A percentile compares a stretch with the other conserved stretches of the same genome.
Evolutionary conservation across 64 coral and sea anemone genomes (phyloP).

Genomic region (Stylophora pistillata): DNA sequence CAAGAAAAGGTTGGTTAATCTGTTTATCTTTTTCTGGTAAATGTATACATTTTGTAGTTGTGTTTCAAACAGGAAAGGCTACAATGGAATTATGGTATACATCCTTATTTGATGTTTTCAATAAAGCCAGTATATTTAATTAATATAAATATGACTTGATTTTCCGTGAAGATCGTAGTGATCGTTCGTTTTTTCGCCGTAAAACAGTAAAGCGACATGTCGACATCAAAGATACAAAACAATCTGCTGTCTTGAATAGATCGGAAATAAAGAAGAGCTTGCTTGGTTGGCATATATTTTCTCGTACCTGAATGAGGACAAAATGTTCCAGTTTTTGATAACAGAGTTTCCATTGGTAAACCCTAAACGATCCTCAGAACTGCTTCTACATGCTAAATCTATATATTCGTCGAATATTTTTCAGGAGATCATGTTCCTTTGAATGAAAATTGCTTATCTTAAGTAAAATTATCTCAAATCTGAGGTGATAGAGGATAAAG

Average conservation of each 20-base stretch:
- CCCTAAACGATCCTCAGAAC: not conserved
- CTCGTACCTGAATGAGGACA: no score
- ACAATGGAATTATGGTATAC: not conserved
- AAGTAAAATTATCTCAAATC: not conserved
- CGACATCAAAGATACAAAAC: no score
- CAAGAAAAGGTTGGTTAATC: conserved; percentile 27
- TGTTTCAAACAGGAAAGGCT: not conserved
- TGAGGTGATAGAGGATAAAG: not conserved
- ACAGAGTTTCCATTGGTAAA: no score
- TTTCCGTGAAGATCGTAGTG: not conserved
- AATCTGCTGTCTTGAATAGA: no score
- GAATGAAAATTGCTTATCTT: not conserved
- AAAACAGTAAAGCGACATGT: not conserved
- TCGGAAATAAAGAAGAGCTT: no score
- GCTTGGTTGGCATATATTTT: no score
- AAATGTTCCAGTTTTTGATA: no score
- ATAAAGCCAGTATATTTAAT: not conserved
- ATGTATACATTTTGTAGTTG: not conserved
- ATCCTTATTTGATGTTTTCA: not conserved
- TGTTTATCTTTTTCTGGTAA: not conserved
- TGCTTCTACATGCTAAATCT: not conserved
- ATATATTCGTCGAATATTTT: not conserved
- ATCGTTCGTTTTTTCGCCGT: not conserved
- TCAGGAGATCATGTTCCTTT: not conserved
- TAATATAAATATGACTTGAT: not conserved